Evolutionary conservation across 2,888 invertebrate genomes (phyloP).

Genomic region (Troglohyphantes excavatus): DNA sequence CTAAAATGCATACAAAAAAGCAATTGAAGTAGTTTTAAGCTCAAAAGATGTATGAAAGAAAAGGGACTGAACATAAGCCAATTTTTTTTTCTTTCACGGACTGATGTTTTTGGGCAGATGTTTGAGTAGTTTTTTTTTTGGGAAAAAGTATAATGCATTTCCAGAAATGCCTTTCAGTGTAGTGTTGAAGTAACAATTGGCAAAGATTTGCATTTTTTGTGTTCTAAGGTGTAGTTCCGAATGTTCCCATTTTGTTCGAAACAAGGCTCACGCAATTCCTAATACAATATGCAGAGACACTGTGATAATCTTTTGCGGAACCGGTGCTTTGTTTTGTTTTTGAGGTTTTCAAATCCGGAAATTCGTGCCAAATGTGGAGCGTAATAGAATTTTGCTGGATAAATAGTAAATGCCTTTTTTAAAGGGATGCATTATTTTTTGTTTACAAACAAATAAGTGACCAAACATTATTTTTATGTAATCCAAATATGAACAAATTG

Average conservation of each 20-base stretch:
- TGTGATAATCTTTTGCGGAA: not conserved
- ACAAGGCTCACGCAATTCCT: not conserved
- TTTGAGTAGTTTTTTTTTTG: slow-evolving; percentile 8
- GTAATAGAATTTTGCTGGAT: slow-evolving; percentile 16
- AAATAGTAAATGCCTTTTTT: no score
- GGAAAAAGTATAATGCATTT: slow-evolving; percentile 30
- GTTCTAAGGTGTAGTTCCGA: not conserved
- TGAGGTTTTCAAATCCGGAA: no score
- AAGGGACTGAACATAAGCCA: not conserved
- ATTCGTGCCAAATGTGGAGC: no score
- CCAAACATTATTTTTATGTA: no score
- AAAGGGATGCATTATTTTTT: no score
- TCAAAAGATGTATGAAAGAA: not conserved
- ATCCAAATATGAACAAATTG: no score
- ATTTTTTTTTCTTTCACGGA: not conserved
- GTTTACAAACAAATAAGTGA: no score
- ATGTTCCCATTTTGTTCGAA: not conserved
- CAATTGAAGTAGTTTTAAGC: slow-evolving; percentile 17
- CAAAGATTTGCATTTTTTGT: slow-evolving; percentile 15
- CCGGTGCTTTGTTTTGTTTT: not conserved
- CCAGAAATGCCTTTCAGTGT: slow-evolving; percentile 9
- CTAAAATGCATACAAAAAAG: slow-evolving; percentile 36
- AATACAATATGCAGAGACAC: slow-evolving; percentile 5
- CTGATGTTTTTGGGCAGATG: slow-evolving; percentile 7
- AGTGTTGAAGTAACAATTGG: slow-evolving; percentile 21